Base-by-base conservation (phyloP, 2,888 invertebrate genomes). In the Netelia inedita region DNA sequence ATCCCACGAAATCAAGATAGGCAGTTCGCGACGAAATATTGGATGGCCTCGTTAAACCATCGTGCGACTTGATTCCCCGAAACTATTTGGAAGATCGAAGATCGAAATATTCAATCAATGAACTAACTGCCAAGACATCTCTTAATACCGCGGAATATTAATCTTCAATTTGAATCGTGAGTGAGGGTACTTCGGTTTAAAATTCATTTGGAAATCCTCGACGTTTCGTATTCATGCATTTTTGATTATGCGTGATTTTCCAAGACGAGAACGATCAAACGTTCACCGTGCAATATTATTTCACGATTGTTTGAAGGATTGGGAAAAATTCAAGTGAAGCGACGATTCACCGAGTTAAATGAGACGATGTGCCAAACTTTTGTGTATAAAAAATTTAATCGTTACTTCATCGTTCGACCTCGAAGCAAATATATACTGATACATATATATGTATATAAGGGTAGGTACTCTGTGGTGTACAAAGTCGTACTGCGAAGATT, bases 401-500 rank as follows among this genome's bases (percentile, higher is more conserved):
- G 46, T 14, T 46, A 11, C 14, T 46, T 10, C 46, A 14, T 46
- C 11, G 46, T 14, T 46, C 46, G 3, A 46, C 14, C 2, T 3
- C 11, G 14, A 46, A 46, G 14, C 10, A 11, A 46, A 46, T 14
- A 46, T 14, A 14, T 46, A 9, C n/a, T n/a, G 11, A 8, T 46
- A 8, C 8, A 6, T 46, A 46, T 11, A 46, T 46, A 14, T 46
- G 46, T n/a, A n/a, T n/a, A n/a, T n/a, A n/a, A n/a, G n/a, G n/a
- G n/a, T n/a, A 46, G 46, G 46, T 2, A 14, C 14, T 46, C 2
- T 14, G 46, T 2, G 14, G 35, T 35, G 35, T 35, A 46, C 11
- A 41, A 9, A 28, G 35, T 35, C 63, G 63, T 35, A n/a, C 69
- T n/a, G 14, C 8, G 50, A 28, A 68, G 57, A 68, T 66, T 59